phyloP scores from a whole-genome alignment of 2,888 invertebrate genomes.

The Tachina fera region DNA sequence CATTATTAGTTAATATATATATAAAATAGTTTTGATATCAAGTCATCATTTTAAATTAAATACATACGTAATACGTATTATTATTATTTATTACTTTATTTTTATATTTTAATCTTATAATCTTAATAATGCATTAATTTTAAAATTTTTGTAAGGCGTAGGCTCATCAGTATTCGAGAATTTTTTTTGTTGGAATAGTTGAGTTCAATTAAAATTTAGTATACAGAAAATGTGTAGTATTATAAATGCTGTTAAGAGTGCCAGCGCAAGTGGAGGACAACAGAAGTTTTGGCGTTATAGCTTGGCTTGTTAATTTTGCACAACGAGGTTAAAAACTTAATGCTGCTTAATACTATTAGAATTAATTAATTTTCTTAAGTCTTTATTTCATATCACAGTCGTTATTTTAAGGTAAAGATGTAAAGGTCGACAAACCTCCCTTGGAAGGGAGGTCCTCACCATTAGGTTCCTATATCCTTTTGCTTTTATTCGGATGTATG shows the following conservation, averaged over 20 bases:
- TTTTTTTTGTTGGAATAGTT: constrained; percentile 8
- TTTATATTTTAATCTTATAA: constrained; percentile 22
- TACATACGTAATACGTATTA: background rate
- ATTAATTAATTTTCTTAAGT: constrained; percentile 58
- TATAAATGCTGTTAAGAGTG: background rate
- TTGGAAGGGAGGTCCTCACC: constrained; percentile 76
- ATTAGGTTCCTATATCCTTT: constrained; percentile 78
- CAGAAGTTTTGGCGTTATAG: constrained; percentile 29
- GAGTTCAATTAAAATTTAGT: background rate
- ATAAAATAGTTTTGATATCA: constrained; percentile 32
- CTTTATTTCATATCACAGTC: constrained; percentile 73
- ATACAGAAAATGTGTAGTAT: background rate
- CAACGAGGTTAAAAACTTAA: constrained; percentile 55
- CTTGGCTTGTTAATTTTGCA: constrained; percentile 53
- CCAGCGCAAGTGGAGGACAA: background rate
- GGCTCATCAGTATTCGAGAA: constrained; percentile 26
- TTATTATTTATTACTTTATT: background rate
- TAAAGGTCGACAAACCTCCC: constrained; percentile 77
- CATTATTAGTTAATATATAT: constrained; percentile 45
- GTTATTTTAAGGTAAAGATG: constrained; percentile 58
- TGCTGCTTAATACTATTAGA: constrained; percentile 19
- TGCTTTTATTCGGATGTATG: constrained; percentile 86
- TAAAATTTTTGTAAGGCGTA: constrained; percentile 34
- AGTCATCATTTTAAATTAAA: constrained; percentile 21
- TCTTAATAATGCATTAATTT: background rate